phyloP scores from a whole-genome alignment of 1,140 invertebrate species.

The Zaprionus vittiger region DNA sequence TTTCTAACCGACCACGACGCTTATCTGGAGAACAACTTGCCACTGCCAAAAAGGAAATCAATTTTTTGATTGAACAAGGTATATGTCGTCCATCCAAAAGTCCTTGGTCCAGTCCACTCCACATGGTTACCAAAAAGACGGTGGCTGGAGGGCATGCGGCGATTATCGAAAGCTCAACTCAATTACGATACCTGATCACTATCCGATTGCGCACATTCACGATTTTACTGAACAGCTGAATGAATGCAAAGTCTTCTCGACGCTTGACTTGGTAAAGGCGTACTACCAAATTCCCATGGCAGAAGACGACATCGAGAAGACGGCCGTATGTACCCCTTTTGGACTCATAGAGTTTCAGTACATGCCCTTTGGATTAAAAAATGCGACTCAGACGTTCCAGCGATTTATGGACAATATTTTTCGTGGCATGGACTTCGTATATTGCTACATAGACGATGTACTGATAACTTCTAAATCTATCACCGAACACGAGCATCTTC shows the following conservation, averaged over 20 bases:
- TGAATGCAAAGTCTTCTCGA: background rate
- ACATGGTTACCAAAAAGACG: slow-evolving; percentile 84
- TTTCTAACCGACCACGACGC: slow-evolving; percentile 67
- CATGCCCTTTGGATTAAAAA: no score
- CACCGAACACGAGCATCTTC: no score
- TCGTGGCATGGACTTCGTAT: no score
- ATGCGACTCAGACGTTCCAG: no score
- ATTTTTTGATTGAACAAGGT: slow-evolving; percentile 66
- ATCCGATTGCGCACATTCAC: slow-evolving; percentile 9
- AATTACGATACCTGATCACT: slow-evolving; percentile 75
- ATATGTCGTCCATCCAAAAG: slow-evolving; percentile 80
- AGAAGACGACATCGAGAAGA: no score
- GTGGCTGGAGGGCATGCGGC: slow-evolving; percentile 77
- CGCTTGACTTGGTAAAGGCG: background rate
- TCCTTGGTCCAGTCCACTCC: slow-evolving; percentile 84
- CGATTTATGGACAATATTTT: no score
- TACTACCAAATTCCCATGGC: background rate
- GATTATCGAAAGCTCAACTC: slow-evolving; percentile 85
- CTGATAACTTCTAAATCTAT: no score
- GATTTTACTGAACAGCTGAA: background rate
- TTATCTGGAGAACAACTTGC: slow-evolving; percentile 72
- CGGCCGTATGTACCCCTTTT: no score
- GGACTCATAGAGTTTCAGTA: no score
- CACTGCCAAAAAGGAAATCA: slow-evolving; percentile 64
- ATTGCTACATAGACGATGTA: no score